Evolutionary conservation across 2,113 vertebrate species (phyloP).

Genomic region (Lichenostomus cassidix): DNA sequence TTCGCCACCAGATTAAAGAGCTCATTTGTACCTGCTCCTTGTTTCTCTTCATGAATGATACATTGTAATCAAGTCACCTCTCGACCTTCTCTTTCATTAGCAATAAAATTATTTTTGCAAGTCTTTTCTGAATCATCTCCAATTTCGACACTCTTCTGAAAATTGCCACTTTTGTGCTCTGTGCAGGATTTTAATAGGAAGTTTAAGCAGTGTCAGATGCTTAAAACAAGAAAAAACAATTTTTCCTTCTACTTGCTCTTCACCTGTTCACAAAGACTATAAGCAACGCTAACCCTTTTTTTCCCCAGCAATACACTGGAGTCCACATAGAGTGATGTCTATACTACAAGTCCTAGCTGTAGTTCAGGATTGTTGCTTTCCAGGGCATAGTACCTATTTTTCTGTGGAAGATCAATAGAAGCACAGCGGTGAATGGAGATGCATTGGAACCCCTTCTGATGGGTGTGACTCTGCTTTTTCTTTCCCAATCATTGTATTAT

Average conservation of each 20-base stretch:
- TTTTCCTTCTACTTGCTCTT: neutral
- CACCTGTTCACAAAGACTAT: neutral
- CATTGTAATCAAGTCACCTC: slow-evolving; percentile 14
- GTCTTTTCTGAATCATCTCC: neutral
- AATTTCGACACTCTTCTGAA: neutral
- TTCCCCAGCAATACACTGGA: fast-evolving
- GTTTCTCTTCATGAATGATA: slow-evolving; percentile 7
- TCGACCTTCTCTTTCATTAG: slow-evolving; percentile 12
- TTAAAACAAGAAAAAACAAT: neutral
- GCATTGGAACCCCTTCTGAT: neutral
- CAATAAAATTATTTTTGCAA: slow-evolving; percentile 18
- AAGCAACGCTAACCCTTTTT: neutral
- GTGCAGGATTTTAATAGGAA: neutral
- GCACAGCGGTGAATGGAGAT: neutral
- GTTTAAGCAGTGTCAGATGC: neutral
- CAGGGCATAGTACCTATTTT: neutral
- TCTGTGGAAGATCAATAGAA: neutral
- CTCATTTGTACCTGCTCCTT: neutral
- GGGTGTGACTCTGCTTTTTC: neutral
- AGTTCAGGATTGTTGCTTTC: neutral
- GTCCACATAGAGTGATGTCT: neutral
- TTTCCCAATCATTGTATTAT: neutral
- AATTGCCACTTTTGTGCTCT: neutral
- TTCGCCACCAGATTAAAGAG: slow-evolving; percentile 12
- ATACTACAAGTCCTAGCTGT: neutral